Conservation (phyloP, 2,888 invertebrate genomes). For the Hydriomena furcata region DNA sequence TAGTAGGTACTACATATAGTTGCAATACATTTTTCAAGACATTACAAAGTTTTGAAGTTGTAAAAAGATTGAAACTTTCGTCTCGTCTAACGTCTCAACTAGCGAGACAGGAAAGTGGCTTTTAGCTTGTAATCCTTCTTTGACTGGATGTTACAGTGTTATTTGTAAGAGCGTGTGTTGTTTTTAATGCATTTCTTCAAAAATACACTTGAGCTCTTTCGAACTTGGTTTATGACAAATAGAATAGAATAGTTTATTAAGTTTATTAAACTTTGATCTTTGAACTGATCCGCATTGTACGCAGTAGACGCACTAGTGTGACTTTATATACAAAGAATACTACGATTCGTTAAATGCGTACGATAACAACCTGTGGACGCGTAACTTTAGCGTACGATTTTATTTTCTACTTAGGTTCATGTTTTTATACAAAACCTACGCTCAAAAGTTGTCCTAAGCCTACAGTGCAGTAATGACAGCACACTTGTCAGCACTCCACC, state of each 20-base stretch:
- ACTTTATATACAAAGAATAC: too few relatives aligned
- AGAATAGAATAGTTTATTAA: too few relatives aligned
- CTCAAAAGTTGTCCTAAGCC: slow-evolving; percentile 15
- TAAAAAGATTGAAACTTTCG: slow-evolving; percentile 15
- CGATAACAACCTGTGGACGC: too few relatives aligned
- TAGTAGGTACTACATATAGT: too few relatives aligned
- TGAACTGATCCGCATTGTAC: too few relatives aligned
- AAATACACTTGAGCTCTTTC: too few relatives aligned
- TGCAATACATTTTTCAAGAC: too few relatives aligned
- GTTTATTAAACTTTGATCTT: too few relatives aligned
- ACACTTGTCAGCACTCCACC: slow-evolving; percentile 21
- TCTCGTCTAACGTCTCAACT: slow-evolving; percentile 7
- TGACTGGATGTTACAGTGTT: background rate
- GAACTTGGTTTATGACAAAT: too few relatives aligned
- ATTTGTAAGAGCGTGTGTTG: background rate
- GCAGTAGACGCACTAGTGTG: too few relatives aligned
- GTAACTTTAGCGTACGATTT: background rate
- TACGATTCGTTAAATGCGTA: too few relatives aligned
- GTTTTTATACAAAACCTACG: background rate
- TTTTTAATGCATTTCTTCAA: background rate
- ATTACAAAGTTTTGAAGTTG: slow-evolving; percentile 2
- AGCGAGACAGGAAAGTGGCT: slow-evolving; percentile 9
- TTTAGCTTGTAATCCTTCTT: slow-evolving; percentile 11
- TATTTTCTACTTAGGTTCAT: too few relatives aligned
- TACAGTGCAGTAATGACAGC: slow-evolving; percentile 20